A percentile compares a stretch with the other conserved stretches of the same genome.
Conservation (phyloP, 1,140 invertebrate genomes). For the Arion vulgaris region DNA sequence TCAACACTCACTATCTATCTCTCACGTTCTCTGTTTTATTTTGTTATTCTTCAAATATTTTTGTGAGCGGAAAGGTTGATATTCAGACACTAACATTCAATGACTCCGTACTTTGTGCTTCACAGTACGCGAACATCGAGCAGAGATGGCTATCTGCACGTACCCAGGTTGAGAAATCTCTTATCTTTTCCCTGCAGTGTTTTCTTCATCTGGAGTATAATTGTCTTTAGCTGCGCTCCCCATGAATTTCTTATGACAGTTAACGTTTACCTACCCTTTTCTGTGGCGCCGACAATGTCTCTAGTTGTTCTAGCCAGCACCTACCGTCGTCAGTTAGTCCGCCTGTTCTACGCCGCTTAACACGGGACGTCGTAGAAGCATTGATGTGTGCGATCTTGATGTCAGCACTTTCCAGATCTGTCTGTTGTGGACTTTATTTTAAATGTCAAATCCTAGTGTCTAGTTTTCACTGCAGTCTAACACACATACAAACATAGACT, state of each 20-base stretch:
- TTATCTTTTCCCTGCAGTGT: constrained; percentile 1
- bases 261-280: neutral
- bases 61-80: too few species aligned
- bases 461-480: too few species aligned
- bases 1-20: too few species aligned
- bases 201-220: neutral
- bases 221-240: neutral
- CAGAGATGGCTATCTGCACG: neutral
- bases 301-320: neutral
- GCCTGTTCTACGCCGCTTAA: too few species aligned
- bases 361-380: too few species aligned
- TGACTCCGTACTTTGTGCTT: neutral
- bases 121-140: neutral
- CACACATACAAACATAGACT: too few species aligned
- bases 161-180: neutral
- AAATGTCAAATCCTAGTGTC: too few species aligned
- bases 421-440: too few species aligned
- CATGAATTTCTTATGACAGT: neutral
- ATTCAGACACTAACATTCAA: neutral
- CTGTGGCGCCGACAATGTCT: neutral
- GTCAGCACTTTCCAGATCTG: too few species aligned
- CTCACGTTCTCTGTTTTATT: too few species aligned
- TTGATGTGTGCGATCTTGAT: too few species aligned
- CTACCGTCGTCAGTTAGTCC: neutral
- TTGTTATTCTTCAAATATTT: too few species aligned